Evolutionary conservation across 1,140 invertebrate genomes (phyloP).

Genomic region (Physella acuta): DNA sequence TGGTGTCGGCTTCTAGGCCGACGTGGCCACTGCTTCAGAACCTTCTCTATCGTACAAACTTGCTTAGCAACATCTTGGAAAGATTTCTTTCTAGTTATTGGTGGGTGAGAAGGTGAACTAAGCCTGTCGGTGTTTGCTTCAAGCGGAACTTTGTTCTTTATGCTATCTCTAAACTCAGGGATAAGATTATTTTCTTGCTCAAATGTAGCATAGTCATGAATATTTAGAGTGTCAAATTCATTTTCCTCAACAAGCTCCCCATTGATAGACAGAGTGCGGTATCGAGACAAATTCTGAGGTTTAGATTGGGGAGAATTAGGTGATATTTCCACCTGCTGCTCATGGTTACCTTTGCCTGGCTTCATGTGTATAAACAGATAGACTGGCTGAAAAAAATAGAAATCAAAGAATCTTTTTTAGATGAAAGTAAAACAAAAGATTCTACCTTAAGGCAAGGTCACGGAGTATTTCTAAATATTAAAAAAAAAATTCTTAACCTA

Average conservation of each 20-base stretch:
- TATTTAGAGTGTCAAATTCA: slow-evolving; percentile 39
- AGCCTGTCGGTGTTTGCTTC: slow-evolving; percentile 3
- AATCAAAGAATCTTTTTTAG: no score
- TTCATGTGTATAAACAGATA: slow-evolving; percentile 49
- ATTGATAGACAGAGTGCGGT: slow-evolving; percentile 55
- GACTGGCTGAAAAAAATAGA: slow-evolving; percentile 47
- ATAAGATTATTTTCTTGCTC: slow-evolving; percentile 48
- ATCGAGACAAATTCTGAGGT: slow-evolving; percentile 21
- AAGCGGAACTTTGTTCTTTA: slow-evolving; percentile 29
- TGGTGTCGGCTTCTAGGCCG: slow-evolving; percentile 42
- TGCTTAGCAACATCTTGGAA: slow-evolving; percentile 46
- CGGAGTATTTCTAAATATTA: no score
- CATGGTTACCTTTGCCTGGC: slow-evolving; percentile 52
- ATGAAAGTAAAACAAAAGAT: no score
- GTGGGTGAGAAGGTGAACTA: neutral
- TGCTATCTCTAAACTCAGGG: slow-evolving; percentile 50
- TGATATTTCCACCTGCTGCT: neutral
- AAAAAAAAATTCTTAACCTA: no score
- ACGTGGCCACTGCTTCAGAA: slow-evolving; percentile 40
- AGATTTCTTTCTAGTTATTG: slow-evolving; percentile 27
- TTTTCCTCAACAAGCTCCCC: slow-evolving; percentile 43
- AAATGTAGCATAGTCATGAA: slow-evolving; percentile 58
- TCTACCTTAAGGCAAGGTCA: no score
- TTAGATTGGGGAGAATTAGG: slow-evolving; percentile 18
- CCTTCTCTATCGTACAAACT: slow-evolving; percentile 41